Percentiles rank a stretch among this genome's conserved stretches.
These are phyloP conservation scores for Apotomis betuletana DNA, from an alignment of 2,888 invertebrate species.

Conservation along the genomic window DNA sequence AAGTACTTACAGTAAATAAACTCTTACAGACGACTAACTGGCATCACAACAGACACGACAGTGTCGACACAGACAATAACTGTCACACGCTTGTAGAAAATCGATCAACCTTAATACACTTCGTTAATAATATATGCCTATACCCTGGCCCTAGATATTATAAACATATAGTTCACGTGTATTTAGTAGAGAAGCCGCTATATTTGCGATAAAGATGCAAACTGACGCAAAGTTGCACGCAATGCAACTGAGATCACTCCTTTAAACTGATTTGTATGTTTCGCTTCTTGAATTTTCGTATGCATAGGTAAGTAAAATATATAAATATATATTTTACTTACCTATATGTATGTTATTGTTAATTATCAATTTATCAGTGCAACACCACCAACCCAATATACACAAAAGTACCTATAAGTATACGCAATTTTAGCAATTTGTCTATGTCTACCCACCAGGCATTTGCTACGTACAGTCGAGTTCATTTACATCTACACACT, in stretches of 20 bases:
- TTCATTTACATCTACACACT: no score
- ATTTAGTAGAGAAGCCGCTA: background rate
- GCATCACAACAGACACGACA: conserved; percentile 45
- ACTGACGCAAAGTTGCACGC: conserved; percentile 2
- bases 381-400: no score
- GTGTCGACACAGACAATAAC: conserved; percentile 53
- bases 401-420: no score
- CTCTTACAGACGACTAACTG: conserved; percentile 23
- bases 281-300: background rate
- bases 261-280: conserved; percentile 12
- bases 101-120: conserved; percentile 55
- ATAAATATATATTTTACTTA: no score
- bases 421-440: no score
- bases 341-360: no score
- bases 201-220: conserved; percentile 3
- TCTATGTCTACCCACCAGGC: no score
- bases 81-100: conserved; percentile 57
- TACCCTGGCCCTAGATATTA: conserved; percentile 5
- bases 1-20: conserved; percentile 26
- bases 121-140: conserved; percentile 35
- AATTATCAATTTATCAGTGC: no score
- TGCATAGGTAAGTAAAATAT: no score
- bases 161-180: background rate
- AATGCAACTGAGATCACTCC: conserved; percentile 14
- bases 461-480: no score